Percentiles rank a stretch among this genome's conserved stretches.
These are phyloP conservation scores for Elaphurus davidianus DNA, from an alignment of 2,113 vertebrate genomes.

Conservation along the genomic window DNA sequence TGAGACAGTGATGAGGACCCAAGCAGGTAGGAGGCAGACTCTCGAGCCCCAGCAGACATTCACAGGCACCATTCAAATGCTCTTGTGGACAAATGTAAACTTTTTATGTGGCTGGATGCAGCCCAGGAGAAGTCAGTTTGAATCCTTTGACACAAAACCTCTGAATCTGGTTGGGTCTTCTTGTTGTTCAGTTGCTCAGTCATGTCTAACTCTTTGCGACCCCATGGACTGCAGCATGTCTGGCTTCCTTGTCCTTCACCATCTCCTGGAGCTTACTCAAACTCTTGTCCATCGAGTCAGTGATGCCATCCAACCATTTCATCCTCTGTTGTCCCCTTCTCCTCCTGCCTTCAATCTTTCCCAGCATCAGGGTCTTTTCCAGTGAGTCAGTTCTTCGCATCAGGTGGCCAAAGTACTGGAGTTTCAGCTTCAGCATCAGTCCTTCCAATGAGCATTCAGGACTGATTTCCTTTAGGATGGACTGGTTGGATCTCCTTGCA, in stretches of 20 bases:
- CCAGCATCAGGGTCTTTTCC: not conserved
- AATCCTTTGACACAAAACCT: not conserved
- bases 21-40: not conserved
- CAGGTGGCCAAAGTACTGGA: not conserved
- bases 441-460: not conserved
- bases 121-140: not conserved
- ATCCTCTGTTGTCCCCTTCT: not conserved
- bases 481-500: not conserved
- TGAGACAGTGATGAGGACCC: fast-evolving
- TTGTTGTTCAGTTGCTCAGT: not conserved
- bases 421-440: not conserved
- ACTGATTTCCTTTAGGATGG: not conserved
- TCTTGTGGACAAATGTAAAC: not conserved
- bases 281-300: not conserved
- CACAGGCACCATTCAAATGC: not conserved
- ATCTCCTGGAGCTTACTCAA: not conserved
- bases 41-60: not conserved
- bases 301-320: not conserved
- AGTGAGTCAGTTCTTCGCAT: not conserved
- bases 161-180: not conserved
- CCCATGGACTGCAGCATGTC: not conserved
- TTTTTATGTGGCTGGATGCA: not conserved
- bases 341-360: not conserved
- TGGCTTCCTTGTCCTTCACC: not conserved
- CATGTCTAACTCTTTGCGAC: not conserved